Percentiles rank a stretch among this genome's conserved stretches.
These are phyloP conservation scores for Pyrgilauda ruficollis DNA, from an alignment of 2,113 vertebrate species.

Conservation along the genomic window DNA sequence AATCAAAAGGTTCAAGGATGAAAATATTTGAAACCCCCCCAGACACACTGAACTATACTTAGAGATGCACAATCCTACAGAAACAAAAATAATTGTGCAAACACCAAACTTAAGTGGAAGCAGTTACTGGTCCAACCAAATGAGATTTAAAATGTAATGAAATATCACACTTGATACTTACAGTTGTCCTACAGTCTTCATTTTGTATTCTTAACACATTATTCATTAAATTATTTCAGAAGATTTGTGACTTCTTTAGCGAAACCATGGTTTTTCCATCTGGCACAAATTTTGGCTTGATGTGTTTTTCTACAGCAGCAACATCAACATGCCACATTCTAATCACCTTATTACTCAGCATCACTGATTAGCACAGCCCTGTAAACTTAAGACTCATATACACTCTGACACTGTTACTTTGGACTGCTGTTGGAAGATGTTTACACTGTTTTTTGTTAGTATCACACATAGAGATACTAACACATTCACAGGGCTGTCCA, in stretches of 20 bases:
- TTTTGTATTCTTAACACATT: neutral
- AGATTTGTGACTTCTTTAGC: neutral
- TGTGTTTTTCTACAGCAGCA: neutral
- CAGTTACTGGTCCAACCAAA: neutral
- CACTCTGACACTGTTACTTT: neutral
- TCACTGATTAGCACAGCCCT: neutral
- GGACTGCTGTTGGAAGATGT: neutral
- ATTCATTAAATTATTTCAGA: neutral
- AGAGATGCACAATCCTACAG: neutral
- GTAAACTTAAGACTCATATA: neutral
- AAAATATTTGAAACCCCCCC: neutral
- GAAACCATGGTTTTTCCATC: neutral
- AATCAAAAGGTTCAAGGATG: neutral
- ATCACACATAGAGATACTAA: neutral
- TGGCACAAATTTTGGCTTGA: neutral
- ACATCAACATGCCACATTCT: neutral
- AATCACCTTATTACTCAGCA: neutral
- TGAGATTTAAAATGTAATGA: neutral
- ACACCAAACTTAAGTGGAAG: neutral
- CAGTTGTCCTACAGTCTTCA: neutral
- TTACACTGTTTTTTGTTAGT: neutral
- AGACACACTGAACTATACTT: neutral
- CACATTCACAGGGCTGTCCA: neutral
- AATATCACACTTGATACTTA: neutral
- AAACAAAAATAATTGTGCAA: neutral